Percentiles rank a stretch among this genome's conserved stretches.
Conservation (phyloP, 2,888 invertebrate genomes). For the Aphrophora alni region DNA sequence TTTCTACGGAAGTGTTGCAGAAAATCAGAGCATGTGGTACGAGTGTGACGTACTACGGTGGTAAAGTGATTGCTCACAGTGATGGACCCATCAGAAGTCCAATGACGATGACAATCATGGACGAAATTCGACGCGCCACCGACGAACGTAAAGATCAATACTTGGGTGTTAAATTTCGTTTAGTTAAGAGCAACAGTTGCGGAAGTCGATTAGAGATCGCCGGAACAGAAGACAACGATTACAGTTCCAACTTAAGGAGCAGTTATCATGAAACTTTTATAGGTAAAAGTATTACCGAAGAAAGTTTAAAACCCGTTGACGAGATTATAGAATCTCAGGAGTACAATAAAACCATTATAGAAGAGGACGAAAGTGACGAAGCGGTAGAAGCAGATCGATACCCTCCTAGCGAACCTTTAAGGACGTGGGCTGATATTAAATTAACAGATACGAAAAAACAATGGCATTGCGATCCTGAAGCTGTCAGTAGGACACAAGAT, state of each 20-base stretch:
- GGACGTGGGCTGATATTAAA: constrained; percentile 43
- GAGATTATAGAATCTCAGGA: constrained; percentile 63
- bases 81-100: constrained; percentile 68
- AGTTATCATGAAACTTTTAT: constrained; percentile 43
- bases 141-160: constrained; percentile 42
- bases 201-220: constrained; percentile 82
- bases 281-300: constrained; percentile 44
- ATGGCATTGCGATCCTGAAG: constrained; percentile 65
- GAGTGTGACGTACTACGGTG: constrained; percentile 87
- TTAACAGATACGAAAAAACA: constrained; percentile 95
- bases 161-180: constrained; percentile 75
- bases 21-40: constrained; percentile 91
- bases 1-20: constrained; percentile 73
- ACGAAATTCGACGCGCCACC: constrained; percentile 65
- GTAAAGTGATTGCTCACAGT: constrained; percentile 73
- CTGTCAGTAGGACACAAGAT: constrained; percentile 61
- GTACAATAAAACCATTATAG: constrained; percentile 57
- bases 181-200: constrained; percentile 87
- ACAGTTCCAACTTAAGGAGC: constrained; percentile 46
- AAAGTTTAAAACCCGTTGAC: constrained; percentile 17
- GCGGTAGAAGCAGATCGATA: constrained; percentile 40
- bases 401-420: constrained; percentile 54
- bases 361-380: constrained; percentile 46
- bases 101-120: constrained; percentile 76
- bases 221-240: constrained; percentile 59